Evolutionary conservation across 2,888 invertebrate species (phyloP), one percentile per base, ranked within the genome.

Genomic region (Tuta absoluta): DNA sequence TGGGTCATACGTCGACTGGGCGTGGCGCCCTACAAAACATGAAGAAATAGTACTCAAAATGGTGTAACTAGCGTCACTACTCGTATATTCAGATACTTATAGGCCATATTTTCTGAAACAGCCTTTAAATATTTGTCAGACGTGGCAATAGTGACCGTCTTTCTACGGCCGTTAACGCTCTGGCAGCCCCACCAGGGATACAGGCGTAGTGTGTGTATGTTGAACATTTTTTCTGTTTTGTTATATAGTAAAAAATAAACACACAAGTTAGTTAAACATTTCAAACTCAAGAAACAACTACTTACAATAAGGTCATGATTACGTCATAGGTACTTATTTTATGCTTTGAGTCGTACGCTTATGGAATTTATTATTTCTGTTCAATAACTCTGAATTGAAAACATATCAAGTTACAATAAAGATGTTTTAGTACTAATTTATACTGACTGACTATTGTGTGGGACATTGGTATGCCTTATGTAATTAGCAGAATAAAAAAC

Each of bases 321-420:
- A 11, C 45, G 45, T 45, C n/a, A 45, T 45, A n/a, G n/a, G n/a
- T n/a, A 3, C 45, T 7, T 45, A n/a, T 45, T 45, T 3, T 45
- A 45, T 17, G 45, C 45, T 45, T 45, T 17, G 45, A 45, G 17
- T 45, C n/a, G 45, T 17, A 17, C 45, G n/a, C 17, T 17, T 45
- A 45, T 7, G 45, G 45, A 45, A 45, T 45, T 45, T 45, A 45
- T 45, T 45, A 45, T 45, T n/a, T 45, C 17, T 45, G n/a, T 45
- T 45, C 45, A n/a, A 45, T 45, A 17, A 17, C 45, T n/a, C n/a
- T n/a, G 45, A 45, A 45, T 45, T 17, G 1, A 45, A 45, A 45
- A 45, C 45, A 45, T 45, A 45, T 45, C 45, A 45, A 45, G 8
- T 45, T 45, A 45, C 45, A 45, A 45, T 45, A 45, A 45, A 17